Percentiles rank a stretch among this genome's conserved stretches.
Evolutionary conservation across 2,797 vertebrate genomes (phyloP).

Genomic region (Eulemur rubriventer): DNA sequence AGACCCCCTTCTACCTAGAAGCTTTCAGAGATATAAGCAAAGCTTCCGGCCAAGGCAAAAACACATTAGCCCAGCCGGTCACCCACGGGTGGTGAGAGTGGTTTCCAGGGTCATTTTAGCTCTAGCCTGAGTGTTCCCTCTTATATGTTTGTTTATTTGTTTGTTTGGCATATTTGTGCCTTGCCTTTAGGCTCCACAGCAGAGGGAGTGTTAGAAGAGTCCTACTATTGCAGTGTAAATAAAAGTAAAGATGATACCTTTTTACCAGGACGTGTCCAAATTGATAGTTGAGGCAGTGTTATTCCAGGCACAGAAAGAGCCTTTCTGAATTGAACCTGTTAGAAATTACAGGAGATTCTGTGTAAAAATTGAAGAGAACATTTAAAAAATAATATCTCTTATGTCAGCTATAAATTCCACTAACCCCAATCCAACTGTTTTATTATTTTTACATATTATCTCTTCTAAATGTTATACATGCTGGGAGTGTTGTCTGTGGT

Average conservation of each 20-base stretch:
- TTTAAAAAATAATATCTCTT: conserved; percentile 51
- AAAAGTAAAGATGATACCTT: not conserved
- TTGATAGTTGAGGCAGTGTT: not conserved
- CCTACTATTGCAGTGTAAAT: not conserved
- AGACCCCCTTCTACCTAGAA: not conserved
- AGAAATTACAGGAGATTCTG: not conserved
- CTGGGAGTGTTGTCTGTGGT: not conserved
- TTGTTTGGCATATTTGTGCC: not conserved
- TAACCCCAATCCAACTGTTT: not conserved
- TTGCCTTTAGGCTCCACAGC: not conserved
- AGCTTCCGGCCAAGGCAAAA: not conserved
- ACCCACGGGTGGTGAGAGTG: not conserved
- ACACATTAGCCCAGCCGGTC: not conserved
- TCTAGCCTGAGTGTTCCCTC: not conserved
- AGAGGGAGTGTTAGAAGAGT: not conserved
- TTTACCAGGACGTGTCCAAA: not conserved
- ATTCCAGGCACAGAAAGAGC: not conserved
- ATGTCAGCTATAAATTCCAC: conserved; percentile 5
- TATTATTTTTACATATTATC: conserved; percentile 14
- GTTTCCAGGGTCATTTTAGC: not conserved
- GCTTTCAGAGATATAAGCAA: not conserved
- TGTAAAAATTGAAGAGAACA: conserved; percentile 24
- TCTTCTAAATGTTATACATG: not conserved
- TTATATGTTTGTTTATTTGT: not conserved
- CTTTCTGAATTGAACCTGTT: not conserved